Evolutionary conservation across 2,888 invertebrate species (phyloP), one percentile per base, ranked within the genome.

Genomic region (Thecocarcelia acutangulata): DNA sequence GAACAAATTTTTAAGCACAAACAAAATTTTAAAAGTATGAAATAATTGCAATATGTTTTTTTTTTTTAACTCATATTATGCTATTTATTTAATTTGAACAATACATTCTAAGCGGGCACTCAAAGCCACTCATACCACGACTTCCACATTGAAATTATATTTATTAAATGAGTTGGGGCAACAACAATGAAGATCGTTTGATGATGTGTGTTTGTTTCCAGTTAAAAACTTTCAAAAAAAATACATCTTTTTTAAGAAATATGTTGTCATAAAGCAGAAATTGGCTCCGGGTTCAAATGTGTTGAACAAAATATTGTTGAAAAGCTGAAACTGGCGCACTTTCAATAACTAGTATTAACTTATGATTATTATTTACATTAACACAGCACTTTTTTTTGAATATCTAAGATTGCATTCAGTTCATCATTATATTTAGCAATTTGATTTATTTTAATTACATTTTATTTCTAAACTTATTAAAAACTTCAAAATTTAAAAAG

Each of bases 61-160:
- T 33, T 33, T 33, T 8, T 33, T 33, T 6, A 33, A 33, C 3
- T 33, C 5, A 33, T 33, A 33, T 8, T 8, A 6, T 28, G 28
- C 28, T 28, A 72, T 52, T 72, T 52, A 21, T 13, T n/a, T 24
- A 59, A 66, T 66, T 64, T 46, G 11, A 78, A 72, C 64, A 72
- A 70, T 21, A 50, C 44, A 72, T 64, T 72, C 50, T 72, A 72
- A 78, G 64, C 48, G 70, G 54, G 37, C 66, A 17, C 24, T 19
- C 13, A 12, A 21, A 61, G 52, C 3, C 9, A 33, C 33, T 33
- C 5, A 8, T 33, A 24, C 13, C 50, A 17, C 9, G 24, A 46
- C 24, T 19, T n/a, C 52, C 28, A 52, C 66, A 54, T 58, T 73
- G 46, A 68, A 79, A 79, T 79, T 54, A 79, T 73, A 73, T 61